Evolutionary conservation across 2,888 invertebrate species (phyloP).

Genomic region (Allacma fusca): DNA sequence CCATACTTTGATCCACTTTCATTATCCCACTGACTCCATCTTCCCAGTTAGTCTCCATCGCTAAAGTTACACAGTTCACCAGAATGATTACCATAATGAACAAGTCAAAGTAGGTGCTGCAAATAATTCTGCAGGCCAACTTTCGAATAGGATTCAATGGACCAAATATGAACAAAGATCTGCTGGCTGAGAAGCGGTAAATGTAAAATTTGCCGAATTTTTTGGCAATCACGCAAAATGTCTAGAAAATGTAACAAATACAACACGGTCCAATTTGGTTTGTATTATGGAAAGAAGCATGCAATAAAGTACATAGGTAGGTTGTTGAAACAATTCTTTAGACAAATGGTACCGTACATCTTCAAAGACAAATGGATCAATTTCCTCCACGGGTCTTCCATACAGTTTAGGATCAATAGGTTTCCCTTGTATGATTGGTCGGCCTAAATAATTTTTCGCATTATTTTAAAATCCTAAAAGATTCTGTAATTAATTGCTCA

Average conservation of each 20-base stretch:
- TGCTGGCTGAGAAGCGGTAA: slow-evolving; percentile 92
- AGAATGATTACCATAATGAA: slow-evolving; percentile 80
- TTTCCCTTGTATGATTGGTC: too few species aligned
- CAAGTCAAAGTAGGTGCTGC: slow-evolving; percentile 97
- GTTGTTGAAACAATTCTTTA: too few species aligned
- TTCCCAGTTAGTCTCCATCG: slow-evolving; percentile 66
- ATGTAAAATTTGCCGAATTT: slow-evolving; percentile 94
- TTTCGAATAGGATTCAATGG: slow-evolving; percentile 89
- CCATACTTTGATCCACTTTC: neutral
- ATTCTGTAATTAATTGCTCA: too few species aligned
- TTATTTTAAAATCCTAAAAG: too few species aligned
- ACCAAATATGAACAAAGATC: slow-evolving; percentile 89
- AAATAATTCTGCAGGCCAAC: slow-evolving; percentile 88
- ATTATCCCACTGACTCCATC: slow-evolving; percentile 10
- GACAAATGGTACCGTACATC: slow-evolving; percentile 77
- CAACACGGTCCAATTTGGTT: too few species aligned
- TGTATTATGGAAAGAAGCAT: too few species aligned
- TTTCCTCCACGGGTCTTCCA: slow-evolving; percentile 92
- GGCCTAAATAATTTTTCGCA: too few species aligned
- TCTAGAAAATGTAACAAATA: slow-evolving; percentile 71
- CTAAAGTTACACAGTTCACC: slow-evolving; percentile 97
- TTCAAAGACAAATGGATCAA: slow-evolving; percentile 94
- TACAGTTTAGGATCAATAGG: slow-evolving; percentile 76
- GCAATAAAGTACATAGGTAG: too few species aligned
- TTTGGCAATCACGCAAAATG: slow-evolving; percentile 95